Evolutionary conservation across 2,797 vertebrate species (phyloP).

Genomic region (Ficedula albicollis): DNA sequence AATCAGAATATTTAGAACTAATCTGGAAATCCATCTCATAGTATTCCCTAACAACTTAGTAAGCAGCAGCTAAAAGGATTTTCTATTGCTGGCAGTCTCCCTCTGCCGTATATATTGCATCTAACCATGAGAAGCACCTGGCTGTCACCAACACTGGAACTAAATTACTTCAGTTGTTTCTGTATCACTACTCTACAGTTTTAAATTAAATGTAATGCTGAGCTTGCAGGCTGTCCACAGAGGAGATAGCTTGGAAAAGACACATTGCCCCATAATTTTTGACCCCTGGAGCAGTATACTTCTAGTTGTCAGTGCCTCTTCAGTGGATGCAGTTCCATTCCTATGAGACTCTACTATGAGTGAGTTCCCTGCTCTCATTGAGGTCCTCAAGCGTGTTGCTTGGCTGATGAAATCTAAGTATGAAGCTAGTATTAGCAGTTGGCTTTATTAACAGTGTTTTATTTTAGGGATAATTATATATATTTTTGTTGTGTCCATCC

Average conservation of each 20-base stretch:
- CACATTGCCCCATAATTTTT: neutral
- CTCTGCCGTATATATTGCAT: neutral
- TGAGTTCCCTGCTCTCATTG: neutral
- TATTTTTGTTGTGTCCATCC: neutral
- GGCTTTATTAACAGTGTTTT: neutral
- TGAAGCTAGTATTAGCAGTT: neutral
- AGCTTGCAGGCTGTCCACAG: neutral
- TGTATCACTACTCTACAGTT: neutral
- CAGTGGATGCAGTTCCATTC: neutral
- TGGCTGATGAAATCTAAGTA: neutral
- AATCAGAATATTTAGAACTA: neutral
- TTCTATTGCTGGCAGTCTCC: neutral
- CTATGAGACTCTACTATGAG: neutral
- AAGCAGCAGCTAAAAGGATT: neutral
- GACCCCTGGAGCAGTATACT: neutral
- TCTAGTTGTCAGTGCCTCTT: neutral
- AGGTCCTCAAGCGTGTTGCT: neutral
- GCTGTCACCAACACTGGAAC: neutral
- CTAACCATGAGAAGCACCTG: neutral
- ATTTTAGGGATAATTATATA: neutral
- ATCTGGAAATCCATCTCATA: neutral
- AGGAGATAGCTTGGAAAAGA: neutral
- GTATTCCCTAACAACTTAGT: neutral
- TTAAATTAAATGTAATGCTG: neutral
- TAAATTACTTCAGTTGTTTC: neutral